phyloP scores from a whole-genome alignment of 2,888 invertebrate species.

The Salpingus planirostris region DNA sequence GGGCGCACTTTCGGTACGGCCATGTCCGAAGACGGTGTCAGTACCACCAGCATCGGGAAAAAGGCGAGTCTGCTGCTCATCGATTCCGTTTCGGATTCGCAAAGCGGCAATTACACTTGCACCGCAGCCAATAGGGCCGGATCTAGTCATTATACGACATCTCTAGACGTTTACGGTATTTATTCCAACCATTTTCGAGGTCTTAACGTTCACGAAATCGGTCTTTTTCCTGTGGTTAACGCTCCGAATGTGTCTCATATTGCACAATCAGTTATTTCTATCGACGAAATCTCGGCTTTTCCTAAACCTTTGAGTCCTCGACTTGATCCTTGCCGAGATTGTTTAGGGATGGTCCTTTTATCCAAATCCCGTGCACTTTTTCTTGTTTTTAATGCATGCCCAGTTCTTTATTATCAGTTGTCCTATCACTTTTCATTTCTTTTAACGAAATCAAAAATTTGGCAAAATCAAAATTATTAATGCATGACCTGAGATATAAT shows the following conservation, averaged over 20 bases:
- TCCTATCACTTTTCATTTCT: neutral
- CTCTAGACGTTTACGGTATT: constrained; percentile 39
- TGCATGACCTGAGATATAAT: no score
- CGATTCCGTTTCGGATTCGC: constrained; percentile 34
- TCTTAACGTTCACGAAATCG: no score
- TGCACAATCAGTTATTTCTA: no score
- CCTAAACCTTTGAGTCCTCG: constrained; percentile 1
- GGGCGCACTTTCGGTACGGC: constrained; percentile 32
- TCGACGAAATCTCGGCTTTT: constrained; percentile 1
- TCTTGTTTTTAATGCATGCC: constrained; percentile 14
- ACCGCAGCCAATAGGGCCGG: constrained; percentile 39
- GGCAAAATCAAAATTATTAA: constrained; percentile 7
- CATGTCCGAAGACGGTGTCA: constrained; percentile 28
- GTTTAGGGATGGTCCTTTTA: constrained; percentile 31
- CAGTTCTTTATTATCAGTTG: neutral
- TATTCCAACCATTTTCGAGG: constrained; percentile 17
- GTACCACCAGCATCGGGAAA: constrained; percentile 39
- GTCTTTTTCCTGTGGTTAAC: constrained; percentile 12
- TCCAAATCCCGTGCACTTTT: constrained; percentile 31
- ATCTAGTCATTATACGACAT: constrained; percentile 32
- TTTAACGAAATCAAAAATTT: neutral
- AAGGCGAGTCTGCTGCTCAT: constrained; percentile 42
- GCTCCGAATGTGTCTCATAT: no score
- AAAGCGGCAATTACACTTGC: constrained; percentile 42
- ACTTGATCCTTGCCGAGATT: constrained; percentile 23